Percentiles rank a stretch among this genome's conserved stretches.
Evolutionary conservation across 1,140 invertebrate species (phyloP).

Genomic region (Antheraea mylitta): DNA sequence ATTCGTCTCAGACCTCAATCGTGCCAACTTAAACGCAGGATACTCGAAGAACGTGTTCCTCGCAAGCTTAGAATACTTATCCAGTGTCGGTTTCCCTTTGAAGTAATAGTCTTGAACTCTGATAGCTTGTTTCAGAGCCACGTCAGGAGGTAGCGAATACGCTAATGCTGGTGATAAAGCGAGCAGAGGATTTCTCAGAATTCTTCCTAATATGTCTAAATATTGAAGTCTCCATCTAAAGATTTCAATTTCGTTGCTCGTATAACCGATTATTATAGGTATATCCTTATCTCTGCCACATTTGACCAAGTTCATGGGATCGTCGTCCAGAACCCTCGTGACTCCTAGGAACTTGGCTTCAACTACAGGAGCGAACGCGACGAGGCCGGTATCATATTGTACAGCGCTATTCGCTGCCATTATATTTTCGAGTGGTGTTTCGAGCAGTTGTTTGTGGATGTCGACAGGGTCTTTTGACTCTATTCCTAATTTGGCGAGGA

Average conservation of each 20-base stretch:
- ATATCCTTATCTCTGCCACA: conserved; percentile 28
- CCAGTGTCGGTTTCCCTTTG: conserved; percentile 16
- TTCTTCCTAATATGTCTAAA: conserved; percentile 14
- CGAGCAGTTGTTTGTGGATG: conserved; percentile 21
- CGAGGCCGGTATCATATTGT: conserved; percentile 17
- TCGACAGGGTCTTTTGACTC: conserved; percentile 23
- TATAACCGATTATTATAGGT: conserved; percentile 34
- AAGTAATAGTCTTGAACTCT: conserved; percentile 25
- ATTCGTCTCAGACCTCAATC: conserved; percentile 15
- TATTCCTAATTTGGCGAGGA: conserved; percentile 25
- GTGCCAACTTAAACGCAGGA: conserved; percentile 26
- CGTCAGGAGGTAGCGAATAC: conserved; percentile 8
- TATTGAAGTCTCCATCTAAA: conserved; percentile 22
- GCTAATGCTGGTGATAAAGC: conserved; percentile 15
- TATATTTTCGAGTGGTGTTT: conserved; percentile 25
- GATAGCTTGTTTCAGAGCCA: conserved; percentile 3
- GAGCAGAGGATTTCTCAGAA: conserved; percentile 10
- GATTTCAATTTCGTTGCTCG: conserved; percentile 24
- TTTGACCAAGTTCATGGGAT: conserved; percentile 22
- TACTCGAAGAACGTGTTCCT: conserved; percentile 28
- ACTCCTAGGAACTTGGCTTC: conserved; percentile 21
- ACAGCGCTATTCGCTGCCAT: conserved; percentile 19
- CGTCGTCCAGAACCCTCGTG: conserved; percentile 24
- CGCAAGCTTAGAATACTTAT: conserved; percentile 20
- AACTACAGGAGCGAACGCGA: conserved; percentile 26